Conservation (phyloP, 2,888 invertebrate genomes). For the Alentia gelatinosa region DNA sequence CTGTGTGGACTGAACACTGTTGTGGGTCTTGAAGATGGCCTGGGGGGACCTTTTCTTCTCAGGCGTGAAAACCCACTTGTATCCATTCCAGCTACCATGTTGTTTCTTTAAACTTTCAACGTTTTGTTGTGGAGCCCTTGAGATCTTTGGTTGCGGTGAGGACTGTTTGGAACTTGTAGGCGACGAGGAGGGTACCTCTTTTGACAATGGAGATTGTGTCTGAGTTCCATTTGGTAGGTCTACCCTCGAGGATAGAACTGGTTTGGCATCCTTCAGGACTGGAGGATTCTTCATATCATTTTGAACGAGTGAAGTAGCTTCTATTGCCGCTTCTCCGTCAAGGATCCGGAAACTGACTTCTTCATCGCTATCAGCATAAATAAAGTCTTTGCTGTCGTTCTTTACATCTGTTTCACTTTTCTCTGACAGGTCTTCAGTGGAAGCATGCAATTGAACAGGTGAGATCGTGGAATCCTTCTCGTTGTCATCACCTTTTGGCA, state of each 20-base stretch:
- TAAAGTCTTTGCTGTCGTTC: neutral
- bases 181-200: neutral
- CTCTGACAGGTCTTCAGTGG: neutral
- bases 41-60: neutral
- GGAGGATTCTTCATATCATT: neutral
- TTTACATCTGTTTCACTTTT: neutral
- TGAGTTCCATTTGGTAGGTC: neutral
- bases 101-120: neutral
- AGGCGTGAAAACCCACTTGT: neutral
- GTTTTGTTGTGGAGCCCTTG: neutral
- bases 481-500: neutral
- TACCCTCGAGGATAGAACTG: neutral
- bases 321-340: neutral
- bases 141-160: neutral
- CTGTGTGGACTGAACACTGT: neutral
- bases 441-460: neutral
- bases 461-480: neutral
- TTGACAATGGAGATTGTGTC: neutral
- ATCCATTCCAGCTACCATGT: neutral
- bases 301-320: neutral
- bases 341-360: conserved; percentile 8
- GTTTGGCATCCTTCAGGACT: neutral
- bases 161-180: neutral
- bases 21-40: neutral
- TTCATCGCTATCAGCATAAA: conserved; percentile 14